Base-by-base conservation (phyloP, 2,797 vertebrate genomes). In the Erpetoichthys calabaricus region DNA sequence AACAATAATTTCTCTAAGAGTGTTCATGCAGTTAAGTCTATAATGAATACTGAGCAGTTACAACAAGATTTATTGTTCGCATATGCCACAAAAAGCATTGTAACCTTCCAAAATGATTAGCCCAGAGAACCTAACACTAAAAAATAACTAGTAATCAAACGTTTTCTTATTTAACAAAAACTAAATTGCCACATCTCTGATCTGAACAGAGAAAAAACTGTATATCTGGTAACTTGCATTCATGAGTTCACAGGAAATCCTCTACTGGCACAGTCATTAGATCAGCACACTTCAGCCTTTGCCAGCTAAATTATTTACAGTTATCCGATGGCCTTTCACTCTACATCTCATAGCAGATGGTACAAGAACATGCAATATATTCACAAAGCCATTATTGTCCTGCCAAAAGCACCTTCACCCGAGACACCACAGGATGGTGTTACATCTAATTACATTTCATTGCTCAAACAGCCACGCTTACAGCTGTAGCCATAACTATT, bases 371-470 rank as follows among this genome's bases (percentile, higher is more conserved):
- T 73, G 72, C 62, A 56, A 63, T 60, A 63, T 65, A 77, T 78
- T 79, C 71, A 77, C 70, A 60, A 50, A 60, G 67, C 62, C 53
- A 8, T 3, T 43, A 44, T 57, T 63, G 58, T 60, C 57, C 42
- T 60, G 65, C 78, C 70, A 79, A 72, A 60, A 42, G 60, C 57
- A 80, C 70, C 69, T 73, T 65, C 62, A 68, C 64, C 69, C 72
- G 45, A 49, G 60, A 70, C 70, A 71, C 67, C 62, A 61, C 61
- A 72, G 56, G 77, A 76, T 67, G 75, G 66, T 68, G 75, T 77
- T 79, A 77, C 70, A 73, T 70, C 71, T 73, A 74, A 80, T 81
- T 82, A 78, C 74, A 60, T 74, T 75, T 76, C 70, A 72, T 71
- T 80, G 77, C 71, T 68, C 68, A 62, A 68, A 69, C 62, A 63